Evolutionary conservation across 2,888 invertebrate species (phyloP), one percentile per base, ranked within the genome.

Genomic region (Acrocera orbiculus): DNA sequence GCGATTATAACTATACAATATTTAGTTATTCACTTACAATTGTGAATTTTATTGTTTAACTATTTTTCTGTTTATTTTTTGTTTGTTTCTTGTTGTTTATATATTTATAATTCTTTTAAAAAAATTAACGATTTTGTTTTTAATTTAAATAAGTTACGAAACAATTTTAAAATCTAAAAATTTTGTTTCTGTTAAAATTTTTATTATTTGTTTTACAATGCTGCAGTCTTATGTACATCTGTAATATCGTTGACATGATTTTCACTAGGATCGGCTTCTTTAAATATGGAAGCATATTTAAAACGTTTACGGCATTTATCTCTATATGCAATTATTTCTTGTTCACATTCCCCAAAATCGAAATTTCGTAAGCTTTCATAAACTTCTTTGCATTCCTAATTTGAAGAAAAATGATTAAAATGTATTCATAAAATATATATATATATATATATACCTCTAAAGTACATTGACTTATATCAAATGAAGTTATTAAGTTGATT

Each of bases 381-480:
- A 37, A 87, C 76, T 47, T 77, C 76, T 43, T 76, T 73, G 63
- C 87, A 89, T 50, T 72, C 78, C 78, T 85, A 63, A n/a, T 68
- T 60, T 37, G 34, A 32, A 30, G 26, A 22, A 33, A 24, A 8
- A 30, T 27, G 5, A 25, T 7, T 34, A 25, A 27, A 13, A 36
- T 22, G 9, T 14, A 27, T n/a, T n/a, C n/a, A n/a, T n/a, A n/a
- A n/a, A n/a, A n/a, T n/a, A n/a, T n/a, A n/a, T n/a, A n/a, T n/a
- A n/a, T n/a, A n/a, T n/a, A n/a, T 11, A 19, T 20, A 42, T 45
- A 42, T 40, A 60, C 60, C 50, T 58, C 56, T 20, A 60, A 41
- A 34, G 50, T 51, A 34, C 50, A 52, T 47, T 47, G 55, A 46
- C 36, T 47, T n/a, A 54, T 54, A 53, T 70, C 67, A 45, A 67